A percentile compares a stretch with the other conserved stretches of the same genome.
Conservation (phyloP, 2,888 invertebrate genomes). For the Diarsia mendica region DNA sequence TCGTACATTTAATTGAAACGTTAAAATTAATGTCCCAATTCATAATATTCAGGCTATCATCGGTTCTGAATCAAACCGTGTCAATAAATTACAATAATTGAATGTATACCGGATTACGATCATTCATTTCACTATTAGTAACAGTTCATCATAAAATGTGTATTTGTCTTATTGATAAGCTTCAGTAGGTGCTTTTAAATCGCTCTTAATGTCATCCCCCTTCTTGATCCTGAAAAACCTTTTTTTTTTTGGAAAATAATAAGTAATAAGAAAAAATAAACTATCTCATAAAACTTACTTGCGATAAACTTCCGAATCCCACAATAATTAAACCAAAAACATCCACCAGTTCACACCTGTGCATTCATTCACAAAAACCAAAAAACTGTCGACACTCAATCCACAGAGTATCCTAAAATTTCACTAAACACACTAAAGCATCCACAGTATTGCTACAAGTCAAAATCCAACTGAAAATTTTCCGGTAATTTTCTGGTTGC, state of each 20-base stretch:
- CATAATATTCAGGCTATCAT: neutral
- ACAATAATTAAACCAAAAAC: slow-evolving; percentile 45
- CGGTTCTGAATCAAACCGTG: slow-evolving; percentile 9
- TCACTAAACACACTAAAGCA: slow-evolving; percentile 45
- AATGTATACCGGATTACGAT: slow-evolving; percentile 3
- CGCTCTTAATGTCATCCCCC: too few relatives aligned
- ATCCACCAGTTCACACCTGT: slow-evolving; percentile 65
- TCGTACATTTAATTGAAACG: neutral
- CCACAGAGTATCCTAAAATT: slow-evolving; percentile 52
- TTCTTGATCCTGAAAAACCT: neutral
- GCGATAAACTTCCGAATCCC: slow-evolving; percentile 51
- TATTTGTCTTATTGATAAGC: neutral
- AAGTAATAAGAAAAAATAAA: neutral
- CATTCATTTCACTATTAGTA: neutral
- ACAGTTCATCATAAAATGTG: neutral
- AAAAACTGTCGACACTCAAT: slow-evolving; percentile 57
- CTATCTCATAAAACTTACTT: slow-evolving; percentile 56
- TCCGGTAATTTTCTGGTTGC: slow-evolving; percentile 50
- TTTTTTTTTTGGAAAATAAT: too few relatives aligned
- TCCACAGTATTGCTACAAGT: slow-evolving; percentile 50
- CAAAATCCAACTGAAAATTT: slow-evolving; percentile 49
- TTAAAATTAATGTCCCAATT: slow-evolving; percentile 20
- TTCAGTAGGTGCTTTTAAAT: neutral
- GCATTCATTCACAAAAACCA: slow-evolving; percentile 62
- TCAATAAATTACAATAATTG: slow-evolving; percentile 26